Conservation (phyloP, 2,797 vertebrate genomes). For the Anabacerthia variegaticeps region DNA sequence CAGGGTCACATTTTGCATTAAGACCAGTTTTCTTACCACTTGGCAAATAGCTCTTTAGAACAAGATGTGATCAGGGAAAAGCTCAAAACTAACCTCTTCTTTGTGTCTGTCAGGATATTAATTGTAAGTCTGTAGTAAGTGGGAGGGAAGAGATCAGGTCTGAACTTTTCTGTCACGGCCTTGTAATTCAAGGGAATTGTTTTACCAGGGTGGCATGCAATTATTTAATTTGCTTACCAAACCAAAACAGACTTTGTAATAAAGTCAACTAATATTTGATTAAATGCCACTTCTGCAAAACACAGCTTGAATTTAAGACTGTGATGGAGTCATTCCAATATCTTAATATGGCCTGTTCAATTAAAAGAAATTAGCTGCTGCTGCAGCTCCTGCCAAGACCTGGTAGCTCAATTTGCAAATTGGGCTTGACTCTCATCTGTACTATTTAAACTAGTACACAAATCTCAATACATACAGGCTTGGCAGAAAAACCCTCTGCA, state of each 20-base stretch:
- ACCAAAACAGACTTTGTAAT: conserved; percentile 55
- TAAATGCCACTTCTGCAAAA: conserved; percentile 68
- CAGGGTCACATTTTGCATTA: neutral
- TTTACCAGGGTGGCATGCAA: conserved; percentile 13
- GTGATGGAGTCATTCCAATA: conserved; percentile 53
- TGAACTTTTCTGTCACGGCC: neutral
- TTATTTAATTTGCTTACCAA: conserved; percentile 64
- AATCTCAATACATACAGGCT: conserved; percentile 5
- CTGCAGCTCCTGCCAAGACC: conserved; percentile 52
- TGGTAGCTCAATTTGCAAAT: conserved; percentile 64
- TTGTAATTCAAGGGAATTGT: conserved; percentile 43
- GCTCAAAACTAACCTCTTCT: neutral
- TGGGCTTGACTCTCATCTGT: conserved; percentile 35
- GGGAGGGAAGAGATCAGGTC: neutral
- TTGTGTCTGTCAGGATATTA: neutral
- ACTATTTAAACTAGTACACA: conserved; percentile 29
- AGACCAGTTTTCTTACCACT: neutral
- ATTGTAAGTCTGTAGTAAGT: neutral
- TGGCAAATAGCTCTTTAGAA: neutral
- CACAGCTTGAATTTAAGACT: conserved; percentile 51
- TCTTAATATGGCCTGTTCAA: conserved; percentile 61
- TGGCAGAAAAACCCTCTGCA: conserved; percentile 19
- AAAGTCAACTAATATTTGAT: conserved; percentile 69
- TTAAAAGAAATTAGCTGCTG: conserved; percentile 68
- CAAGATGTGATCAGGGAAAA: neutral